A percentile compares a stretch with the other conserved stretches of the same genome.
Conservation (phyloP, 2,113 vertebrate species). For the Indicator maculatus region DNA sequence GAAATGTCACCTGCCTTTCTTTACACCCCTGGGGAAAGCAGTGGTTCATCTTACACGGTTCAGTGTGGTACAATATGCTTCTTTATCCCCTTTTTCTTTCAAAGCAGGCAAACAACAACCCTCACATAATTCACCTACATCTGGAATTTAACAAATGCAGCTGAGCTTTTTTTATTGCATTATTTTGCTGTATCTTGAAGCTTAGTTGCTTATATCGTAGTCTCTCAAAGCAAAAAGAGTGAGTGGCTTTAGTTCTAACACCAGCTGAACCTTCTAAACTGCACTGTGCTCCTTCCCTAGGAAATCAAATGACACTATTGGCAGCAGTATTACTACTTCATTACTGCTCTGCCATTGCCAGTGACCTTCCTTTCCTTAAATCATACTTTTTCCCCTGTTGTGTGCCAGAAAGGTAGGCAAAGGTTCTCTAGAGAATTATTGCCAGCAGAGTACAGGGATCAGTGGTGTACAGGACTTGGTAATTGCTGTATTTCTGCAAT, state of each 20-base stretch:
- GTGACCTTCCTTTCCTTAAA: constrained; percentile 17
- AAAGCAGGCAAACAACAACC: neutral
- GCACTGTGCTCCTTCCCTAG: neutral
- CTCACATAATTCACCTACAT: neutral
- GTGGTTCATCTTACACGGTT: neutral
- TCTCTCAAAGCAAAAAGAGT: neutral
- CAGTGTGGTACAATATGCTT: neutral
- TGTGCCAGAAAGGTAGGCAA: neutral
- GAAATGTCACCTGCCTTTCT: neutral
- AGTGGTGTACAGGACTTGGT: neutral
- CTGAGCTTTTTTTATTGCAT: neutral
- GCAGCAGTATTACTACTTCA: neutral
- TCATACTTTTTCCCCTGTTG: neutral
- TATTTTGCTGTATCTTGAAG: neutral
- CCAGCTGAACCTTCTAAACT: neutral
- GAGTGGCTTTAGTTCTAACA: constrained; percentile 22
- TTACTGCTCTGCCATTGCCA: neutral
- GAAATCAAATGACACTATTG: neutral
- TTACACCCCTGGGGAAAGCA: neutral
- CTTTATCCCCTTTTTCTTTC: neutral
- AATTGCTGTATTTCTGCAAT: neutral
- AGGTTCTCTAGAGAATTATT: neutral
- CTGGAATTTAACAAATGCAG: neutral
- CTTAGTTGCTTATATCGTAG: neutral
- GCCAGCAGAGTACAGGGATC: neutral